Conservation (phyloP, 2,888 invertebrate species). For the Deroplatys truncata region DNA sequence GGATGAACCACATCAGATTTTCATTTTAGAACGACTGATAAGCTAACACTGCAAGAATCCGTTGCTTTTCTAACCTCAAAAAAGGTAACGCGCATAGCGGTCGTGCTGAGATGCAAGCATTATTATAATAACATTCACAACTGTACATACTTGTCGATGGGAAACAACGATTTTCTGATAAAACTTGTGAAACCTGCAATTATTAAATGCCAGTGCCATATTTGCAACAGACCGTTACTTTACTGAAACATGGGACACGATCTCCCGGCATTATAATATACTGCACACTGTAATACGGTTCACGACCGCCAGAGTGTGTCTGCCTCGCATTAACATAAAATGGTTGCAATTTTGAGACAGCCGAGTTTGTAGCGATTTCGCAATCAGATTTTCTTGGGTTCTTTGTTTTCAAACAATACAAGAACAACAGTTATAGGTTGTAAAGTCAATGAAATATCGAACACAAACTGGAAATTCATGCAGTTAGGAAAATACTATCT, state of each 20-base stretch:
- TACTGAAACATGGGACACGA: background rate
- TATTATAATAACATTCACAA: background rate
- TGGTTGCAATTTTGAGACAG: background rate
- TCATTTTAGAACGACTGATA: too few species aligned
- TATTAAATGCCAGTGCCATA: background rate
- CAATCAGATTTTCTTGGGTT: background rate
- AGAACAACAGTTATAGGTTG: background rate
- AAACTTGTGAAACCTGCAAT: background rate
- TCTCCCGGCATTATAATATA: background rate
- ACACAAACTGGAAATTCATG: too few species aligned
- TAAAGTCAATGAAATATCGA: background rate
- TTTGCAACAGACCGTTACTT: background rate
- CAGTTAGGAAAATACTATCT: too few species aligned
- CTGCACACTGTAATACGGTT: background rate
- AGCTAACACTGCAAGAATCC: too few species aligned
- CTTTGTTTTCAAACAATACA: background rate
- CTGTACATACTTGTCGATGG: background rate
- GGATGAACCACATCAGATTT: too few species aligned
- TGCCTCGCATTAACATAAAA: background rate
- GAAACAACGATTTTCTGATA: background rate
- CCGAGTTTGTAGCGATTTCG: background rate
- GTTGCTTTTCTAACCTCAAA: too few species aligned
- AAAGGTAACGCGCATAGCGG: too few species aligned
- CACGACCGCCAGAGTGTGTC: background rate
- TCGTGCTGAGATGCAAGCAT: too few species aligned